Evolutionary conservation across 2,888 invertebrate genomes (phyloP).

Genomic region (Pecten maximus): DNA sequence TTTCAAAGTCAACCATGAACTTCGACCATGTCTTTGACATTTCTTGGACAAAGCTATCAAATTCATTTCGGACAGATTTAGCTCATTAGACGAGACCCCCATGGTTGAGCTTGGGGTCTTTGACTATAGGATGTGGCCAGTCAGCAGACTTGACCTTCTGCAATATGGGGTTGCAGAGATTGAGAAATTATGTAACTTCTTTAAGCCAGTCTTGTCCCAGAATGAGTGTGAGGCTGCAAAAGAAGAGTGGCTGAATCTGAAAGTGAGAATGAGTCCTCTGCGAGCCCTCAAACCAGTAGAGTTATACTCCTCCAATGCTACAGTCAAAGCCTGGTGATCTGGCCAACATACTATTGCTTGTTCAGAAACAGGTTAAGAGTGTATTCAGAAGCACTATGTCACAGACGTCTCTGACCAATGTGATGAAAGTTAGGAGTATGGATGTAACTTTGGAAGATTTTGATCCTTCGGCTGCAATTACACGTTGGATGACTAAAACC

Average conservation of each 20-base stretch:
- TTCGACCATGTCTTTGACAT: neutral
- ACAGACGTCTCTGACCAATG: conserved; percentile 9
- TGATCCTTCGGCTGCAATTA: conserved; percentile 31
- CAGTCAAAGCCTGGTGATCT: conserved; percentile 6
- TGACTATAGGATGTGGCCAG: conserved; percentile 10
- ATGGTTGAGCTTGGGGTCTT: neutral
- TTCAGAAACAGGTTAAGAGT: neutral
- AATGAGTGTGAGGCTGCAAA: neutral
- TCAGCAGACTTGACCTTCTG: neutral
- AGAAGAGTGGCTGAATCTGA: conserved; percentile 18
- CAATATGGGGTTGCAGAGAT: neutral
- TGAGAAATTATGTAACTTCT: neutral
- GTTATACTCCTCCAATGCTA: neutral
- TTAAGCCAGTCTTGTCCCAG: neutral
- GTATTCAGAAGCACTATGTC: neutral
- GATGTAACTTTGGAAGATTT: neutral
- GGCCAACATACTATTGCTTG: neutral
- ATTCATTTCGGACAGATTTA: neutral
- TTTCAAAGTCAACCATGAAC: neutral
- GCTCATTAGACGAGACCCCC: neutral
- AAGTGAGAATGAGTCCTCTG: neutral
- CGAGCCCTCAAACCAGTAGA: neutral
- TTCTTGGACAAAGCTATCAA: neutral
- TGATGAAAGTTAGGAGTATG: neutral
- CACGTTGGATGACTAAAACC: neutral